These are phyloP conservation scores for Volucella bombylans DNA, from an alignment of 2,888 invertebrate species.

Conservation along the genomic window DNA sequence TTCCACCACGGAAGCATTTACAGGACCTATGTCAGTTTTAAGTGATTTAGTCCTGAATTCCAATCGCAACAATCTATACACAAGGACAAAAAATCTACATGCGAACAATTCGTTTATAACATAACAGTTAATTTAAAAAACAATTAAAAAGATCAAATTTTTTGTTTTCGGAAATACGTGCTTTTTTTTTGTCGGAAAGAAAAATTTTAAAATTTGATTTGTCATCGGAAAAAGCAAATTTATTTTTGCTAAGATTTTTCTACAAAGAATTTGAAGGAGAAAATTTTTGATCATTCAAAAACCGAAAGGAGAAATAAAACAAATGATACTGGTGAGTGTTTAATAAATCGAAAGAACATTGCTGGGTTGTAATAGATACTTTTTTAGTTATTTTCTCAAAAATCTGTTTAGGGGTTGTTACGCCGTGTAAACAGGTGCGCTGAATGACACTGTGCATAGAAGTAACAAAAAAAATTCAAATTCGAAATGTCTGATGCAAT, in stretches of 20 bases:
- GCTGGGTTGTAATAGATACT: background rate
- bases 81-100: constrained; percentile 79
- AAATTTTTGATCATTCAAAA: constrained; percentile 29
- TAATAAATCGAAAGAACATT: background rate
- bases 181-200: constrained; percentile 6
- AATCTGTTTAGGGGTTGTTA: constrained; percentile 15
- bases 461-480: constrained; percentile 39
- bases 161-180: too few species aligned
- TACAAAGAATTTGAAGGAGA: constrained; percentile 22
- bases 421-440: constrained; percentile 15
- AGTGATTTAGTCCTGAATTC: constrained; percentile 80
- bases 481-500: constrained; percentile 77
- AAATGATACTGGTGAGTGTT: constrained; percentile 71
- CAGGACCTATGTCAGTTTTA: constrained; percentile 82
- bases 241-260: background rate
- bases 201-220: constrained; percentile 13
- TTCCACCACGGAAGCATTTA: constrained; percentile 80
- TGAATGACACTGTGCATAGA: constrained; percentile 3
- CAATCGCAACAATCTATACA: constrained; percentile 79
- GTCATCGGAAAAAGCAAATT: background rate
- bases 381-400: background rate
- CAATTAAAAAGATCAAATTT: constrained; percentile 25
- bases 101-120: constrained; percentile 82
- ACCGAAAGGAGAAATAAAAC: constrained; percentile 50
- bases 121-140: constrained; percentile 78